Evolutionary conservation across 2,888 invertebrate genomes (phyloP).

Genomic region (Tenthredo amoena): DNA sequence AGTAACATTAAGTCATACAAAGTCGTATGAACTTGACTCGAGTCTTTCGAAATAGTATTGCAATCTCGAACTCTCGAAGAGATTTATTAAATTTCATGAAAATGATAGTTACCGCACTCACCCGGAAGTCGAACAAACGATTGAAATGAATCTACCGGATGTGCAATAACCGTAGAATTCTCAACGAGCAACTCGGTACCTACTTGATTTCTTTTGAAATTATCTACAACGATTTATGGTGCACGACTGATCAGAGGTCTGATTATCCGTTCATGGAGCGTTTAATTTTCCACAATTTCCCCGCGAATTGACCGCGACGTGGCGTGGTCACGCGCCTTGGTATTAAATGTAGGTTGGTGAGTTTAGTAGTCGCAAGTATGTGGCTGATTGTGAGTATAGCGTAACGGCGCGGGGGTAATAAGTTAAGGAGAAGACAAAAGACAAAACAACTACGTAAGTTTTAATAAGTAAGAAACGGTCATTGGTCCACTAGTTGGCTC

Average conservation of each 20-base stretch:
- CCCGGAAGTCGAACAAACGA: not conserved
- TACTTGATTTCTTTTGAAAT: not conserved
- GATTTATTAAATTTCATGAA: not conserved
- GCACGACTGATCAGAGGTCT: not conserved
- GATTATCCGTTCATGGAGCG: conserved; percentile 11
- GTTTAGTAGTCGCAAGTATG: conserved; percentile 1
- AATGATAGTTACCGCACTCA: not conserved
- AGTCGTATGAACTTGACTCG: not conserved
- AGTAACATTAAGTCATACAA: not conserved
- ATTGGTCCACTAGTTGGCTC: conserved; percentile 75
- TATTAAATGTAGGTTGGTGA: conserved; percentile 16
- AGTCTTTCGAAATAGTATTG: not conserved
- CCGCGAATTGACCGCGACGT: not conserved
- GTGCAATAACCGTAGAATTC: not conserved
- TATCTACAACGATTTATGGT: conserved; percentile 4
- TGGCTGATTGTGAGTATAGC: conserved; percentile 18
- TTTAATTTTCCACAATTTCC: conserved; percentile 45
- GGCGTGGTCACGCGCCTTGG: conserved; percentile 1
- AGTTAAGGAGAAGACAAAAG: conserved; percentile 72
- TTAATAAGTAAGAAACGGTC: conserved; percentile 73
- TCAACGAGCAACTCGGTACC: not conserved
- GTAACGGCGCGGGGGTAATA: conserved; percentile 53
- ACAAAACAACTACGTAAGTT: conserved; percentile 73
- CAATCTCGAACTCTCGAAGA: not conserved
- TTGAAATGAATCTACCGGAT: conserved; percentile 2